Evolutionary conservation across 2,797 vertebrate genomes (phyloP).

Genomic region (Nannoperca australis): DNA sequence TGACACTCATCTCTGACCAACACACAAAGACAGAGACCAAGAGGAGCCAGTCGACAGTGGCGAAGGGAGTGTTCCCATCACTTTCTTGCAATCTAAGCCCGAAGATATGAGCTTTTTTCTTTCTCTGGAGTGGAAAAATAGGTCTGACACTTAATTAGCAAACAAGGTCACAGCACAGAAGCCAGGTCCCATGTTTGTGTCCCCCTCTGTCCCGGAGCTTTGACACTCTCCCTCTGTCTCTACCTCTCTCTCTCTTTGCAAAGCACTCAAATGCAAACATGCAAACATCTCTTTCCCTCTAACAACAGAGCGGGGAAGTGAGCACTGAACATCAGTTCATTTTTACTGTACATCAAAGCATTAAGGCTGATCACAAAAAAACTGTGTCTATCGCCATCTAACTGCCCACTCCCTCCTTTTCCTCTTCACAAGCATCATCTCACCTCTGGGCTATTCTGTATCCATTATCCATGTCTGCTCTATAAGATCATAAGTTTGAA

Average conservation of each 20-base stretch:
- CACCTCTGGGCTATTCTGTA: conserved; percentile 4
- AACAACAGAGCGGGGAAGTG: neutral
- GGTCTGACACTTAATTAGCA: conserved; percentile 78
- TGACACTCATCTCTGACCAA: conserved; percentile 30
- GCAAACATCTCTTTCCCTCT: conserved; percentile 25
- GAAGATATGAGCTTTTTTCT: conserved; percentile 51
- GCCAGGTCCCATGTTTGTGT: conserved; percentile 58
- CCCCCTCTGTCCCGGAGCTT: conserved; percentile 38
- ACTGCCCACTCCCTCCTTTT: conserved; percentile 9
- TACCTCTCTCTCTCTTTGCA: neutral
- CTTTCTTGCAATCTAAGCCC: conserved; percentile 60
- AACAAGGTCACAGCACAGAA: conserved; percentile 71
- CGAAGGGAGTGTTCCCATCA: conserved; percentile 31
- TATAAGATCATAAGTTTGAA: conserved; percentile 20
- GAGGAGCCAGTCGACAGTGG: conserved; percentile 19
- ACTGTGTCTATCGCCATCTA: neutral
- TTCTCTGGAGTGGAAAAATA: conserved; percentile 74
- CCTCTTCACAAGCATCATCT: conserved; percentile 7
- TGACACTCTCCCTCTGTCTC: conserved; percentile 26
- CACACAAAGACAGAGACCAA: conserved; percentile 23
- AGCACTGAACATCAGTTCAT: conserved; percentile 22
- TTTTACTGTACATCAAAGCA: conserved; percentile 22
- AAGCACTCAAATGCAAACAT: conserved; percentile 5
- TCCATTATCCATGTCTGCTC: conserved; percentile 27
- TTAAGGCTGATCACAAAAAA: conserved; percentile 11